A percentile compares a stretch with the other conserved stretches of the same genome.
phyloP scores from a whole-genome alignment of 2,113 vertebrate genomes.

The Dromas ardeola region DNA sequence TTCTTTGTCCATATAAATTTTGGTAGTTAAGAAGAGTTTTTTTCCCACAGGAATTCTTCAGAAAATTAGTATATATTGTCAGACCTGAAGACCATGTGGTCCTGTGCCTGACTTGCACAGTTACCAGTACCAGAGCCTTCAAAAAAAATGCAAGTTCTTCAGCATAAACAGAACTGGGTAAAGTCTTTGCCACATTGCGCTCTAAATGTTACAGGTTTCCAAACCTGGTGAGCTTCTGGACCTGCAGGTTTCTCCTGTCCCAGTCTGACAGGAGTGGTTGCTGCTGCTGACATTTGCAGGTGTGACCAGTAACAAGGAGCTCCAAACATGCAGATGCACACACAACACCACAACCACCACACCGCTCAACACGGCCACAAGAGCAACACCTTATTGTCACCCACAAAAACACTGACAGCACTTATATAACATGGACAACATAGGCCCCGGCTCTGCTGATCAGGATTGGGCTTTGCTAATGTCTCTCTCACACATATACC shows the following conservation, averaged over 20 bases:
- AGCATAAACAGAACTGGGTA: not conserved
- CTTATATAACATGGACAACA: rapidly evolving
- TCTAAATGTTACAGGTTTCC: not conserved
- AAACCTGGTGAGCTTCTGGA: not conserved
- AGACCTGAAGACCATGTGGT: not conserved
- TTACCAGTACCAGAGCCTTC: not conserved
- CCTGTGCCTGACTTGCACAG: not conserved
- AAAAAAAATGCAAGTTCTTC: not conserved
- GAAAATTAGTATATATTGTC: not conserved
- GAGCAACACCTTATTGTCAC: not conserved
- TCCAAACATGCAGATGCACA: not conserved
- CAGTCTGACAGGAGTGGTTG: not conserved
- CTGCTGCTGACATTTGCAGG: not conserved
- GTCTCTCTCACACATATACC: not conserved
- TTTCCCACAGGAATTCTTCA: not conserved
- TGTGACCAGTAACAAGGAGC: not conserved
- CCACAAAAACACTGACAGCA: not conserved
- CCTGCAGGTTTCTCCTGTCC: not conserved
- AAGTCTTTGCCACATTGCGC: not conserved
- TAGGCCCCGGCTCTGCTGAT: not conserved
- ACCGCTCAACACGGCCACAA: not conserved
- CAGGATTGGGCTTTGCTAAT: not conserved
- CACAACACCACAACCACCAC: not conserved
- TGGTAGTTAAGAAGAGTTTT: not conserved
- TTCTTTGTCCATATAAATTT: not conserved